Evolutionary conservation across 1,140 invertebrate species (phyloP).

Genomic region (Cataglyphis hispanica): DNA sequence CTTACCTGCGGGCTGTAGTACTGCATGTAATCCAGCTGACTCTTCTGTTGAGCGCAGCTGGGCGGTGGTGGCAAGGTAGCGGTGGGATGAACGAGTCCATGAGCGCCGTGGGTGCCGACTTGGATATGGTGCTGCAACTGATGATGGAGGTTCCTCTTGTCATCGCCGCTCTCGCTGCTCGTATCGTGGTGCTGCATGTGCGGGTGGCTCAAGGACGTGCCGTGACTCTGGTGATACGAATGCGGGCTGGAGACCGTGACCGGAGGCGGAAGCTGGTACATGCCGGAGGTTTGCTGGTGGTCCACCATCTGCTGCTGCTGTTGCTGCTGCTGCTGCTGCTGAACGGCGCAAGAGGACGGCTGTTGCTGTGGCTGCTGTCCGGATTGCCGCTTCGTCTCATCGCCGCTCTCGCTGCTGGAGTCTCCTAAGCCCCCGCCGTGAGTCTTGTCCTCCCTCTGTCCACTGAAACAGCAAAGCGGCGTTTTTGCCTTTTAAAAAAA

Average conservation of each 20-base stretch:
- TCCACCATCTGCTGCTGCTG: constrained; percentile 82
- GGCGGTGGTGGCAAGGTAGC: constrained; percentile 83
- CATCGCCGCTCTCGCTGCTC: constrained; percentile 84
- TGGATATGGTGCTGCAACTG: constrained; percentile 85
- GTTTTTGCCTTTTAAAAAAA: constrained; percentile 34
- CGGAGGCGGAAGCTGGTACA: constrained; percentile 86
- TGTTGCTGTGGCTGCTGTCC: constrained; percentile 74
- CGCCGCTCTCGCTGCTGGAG: constrained; percentile 85
- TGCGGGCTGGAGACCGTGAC: constrained; percentile 84
- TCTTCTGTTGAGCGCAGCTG: constrained; percentile 85
- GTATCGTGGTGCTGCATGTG: constrained; percentile 85
- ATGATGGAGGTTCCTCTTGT: constrained; percentile 85
- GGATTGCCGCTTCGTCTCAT: constrained; percentile 82
- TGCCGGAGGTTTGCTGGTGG: constrained; percentile 84
- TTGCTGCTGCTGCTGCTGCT: constrained; percentile 77
- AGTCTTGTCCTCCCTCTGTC: constrained; percentile 84
- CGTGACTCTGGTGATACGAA: constrained; percentile 83
- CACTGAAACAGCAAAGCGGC: constrained; percentile 74
- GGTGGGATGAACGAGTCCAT: constrained; percentile 84
- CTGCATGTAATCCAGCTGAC: constrained; percentile 85
- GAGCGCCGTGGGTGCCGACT: constrained; percentile 78
- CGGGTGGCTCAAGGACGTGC: constrained; percentile 80
- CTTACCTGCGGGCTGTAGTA: constrained; percentile 85
- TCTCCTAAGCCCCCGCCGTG: constrained; percentile 81
- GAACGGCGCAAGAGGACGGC: constrained; percentile 77